These are phyloP conservation scores for Protaetia brevitarsis DNA, from an alignment of 1,140 invertebrate genomes.

Conservation along the genomic window DNA sequence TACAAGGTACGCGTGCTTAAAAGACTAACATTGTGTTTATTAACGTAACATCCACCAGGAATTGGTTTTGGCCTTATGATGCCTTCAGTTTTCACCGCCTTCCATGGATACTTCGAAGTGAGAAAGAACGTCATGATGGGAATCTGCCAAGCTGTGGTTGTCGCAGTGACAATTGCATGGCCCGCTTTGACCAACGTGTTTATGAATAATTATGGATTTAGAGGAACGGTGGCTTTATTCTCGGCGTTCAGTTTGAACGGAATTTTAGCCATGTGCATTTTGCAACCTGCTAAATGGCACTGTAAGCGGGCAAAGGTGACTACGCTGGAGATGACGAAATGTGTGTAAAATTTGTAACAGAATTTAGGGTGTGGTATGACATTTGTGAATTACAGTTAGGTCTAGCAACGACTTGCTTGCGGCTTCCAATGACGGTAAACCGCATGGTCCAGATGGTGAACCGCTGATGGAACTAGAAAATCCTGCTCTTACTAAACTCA, in stretches of 20 bases:
- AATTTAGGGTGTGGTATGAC: background rate
- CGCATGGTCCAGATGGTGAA: background rate
- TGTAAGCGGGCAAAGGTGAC: constrained; percentile 50
- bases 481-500: background rate
- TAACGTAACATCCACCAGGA: constrained; percentile 35
- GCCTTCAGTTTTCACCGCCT: constrained; percentile 55
- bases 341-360: background rate
- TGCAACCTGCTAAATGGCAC: constrained; percentile 69
- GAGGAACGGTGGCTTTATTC: constrained; percentile 58
- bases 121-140: constrained; percentile 60
- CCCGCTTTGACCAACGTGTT: constrained; percentile 54
- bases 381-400: background rate
- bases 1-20: constrained; percentile 50
- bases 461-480: background rate
- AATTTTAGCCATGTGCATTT: constrained; percentile 59
- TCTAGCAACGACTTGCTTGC: background rate
- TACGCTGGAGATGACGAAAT: constrained; percentile 17
- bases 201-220: constrained; percentile 57
- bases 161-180: constrained; percentile 55
- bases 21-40: background rate
- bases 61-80: constrained; percentile 58
- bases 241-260: constrained; percentile 61
- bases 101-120: constrained; percentile 59
- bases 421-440: background rate
- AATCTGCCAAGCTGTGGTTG: constrained; percentile 57